Base-by-base conservation (phyloP, 2,888 invertebrate genomes). In the Ceramica pisi region DNA sequence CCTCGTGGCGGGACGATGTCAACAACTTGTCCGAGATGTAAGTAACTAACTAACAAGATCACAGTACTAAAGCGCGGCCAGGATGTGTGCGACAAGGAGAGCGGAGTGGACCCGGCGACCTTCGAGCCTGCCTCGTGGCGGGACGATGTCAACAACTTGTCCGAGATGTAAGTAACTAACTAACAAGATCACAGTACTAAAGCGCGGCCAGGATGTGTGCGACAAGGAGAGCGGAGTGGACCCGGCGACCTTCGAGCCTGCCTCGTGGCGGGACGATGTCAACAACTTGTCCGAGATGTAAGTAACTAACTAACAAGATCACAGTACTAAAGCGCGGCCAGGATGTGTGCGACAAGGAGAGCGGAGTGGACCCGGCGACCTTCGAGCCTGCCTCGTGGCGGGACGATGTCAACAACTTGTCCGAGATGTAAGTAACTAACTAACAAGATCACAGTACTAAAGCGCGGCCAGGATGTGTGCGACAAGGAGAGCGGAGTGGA, bases 71-170 rank as follows among this genome's bases (percentile, higher is more conserved):
- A 93, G 78, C 88, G 95, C 0, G 95, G 95, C 0, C 95, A 95
- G 70, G 95, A 95, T 23, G 89, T 93, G 3, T 82, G 89, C 2
- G 92, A 92, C 10, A 91, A 90, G 63, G 91, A 92, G 48, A 86
- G 88, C 16, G 90, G 90, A 0, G 53, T 90, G 5, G 93, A 94
- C 55, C 93, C 94, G 0, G 88, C 88, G 1, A 89, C 89, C 6
- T 95, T 94, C 71, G 93, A 95, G 9, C 95, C 95, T 0, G 65
- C 78, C 55, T 86, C 89, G 0, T 95, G 95, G 95, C 85, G 86
- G 82, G 94, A 95, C 0, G 95, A 95, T 65, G 41, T 41, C 12
- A 12, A 41, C 41, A 41, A 41, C 12, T 41, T 41, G 12, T 41
- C 41, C 12, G 41, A 41, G 41, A 41, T 41, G 41, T 41, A 41